Percentiles rank a stretch among this genome's conserved stretches.
Evolutionary conservation across 2,113 vertebrate genomes (phyloP).

Genomic region (Ceyx melanurus): DNA sequence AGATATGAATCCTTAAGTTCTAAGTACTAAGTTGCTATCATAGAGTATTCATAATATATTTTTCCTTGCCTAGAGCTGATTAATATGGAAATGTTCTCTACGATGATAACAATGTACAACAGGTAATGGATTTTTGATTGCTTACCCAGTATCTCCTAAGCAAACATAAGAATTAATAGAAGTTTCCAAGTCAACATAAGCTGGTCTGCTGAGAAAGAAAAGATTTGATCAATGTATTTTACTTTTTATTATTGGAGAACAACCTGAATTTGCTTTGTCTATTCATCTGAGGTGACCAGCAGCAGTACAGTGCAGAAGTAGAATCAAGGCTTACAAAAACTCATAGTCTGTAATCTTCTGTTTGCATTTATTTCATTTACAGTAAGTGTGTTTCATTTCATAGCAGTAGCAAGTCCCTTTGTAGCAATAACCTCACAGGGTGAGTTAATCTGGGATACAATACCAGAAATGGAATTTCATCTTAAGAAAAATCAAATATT

Average conservation of each 20-base stretch:
- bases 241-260: background rate
- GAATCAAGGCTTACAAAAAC: background rate
- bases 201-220: background rate
- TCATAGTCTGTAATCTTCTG: background rate
- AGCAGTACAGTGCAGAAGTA: background rate
- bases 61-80: background rate
- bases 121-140: background rate
- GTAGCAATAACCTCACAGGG: background rate
- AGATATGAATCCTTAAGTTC: background rate
- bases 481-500: background rate
- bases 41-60: background rate
- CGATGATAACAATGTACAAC: background rate
- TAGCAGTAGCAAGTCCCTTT: background rate
- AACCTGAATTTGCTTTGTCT: background rate
- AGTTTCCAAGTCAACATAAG: background rate
- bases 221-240: background rate
- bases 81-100: background rate
- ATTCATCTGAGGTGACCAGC: background rate
- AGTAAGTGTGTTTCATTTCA: background rate
- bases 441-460: background rate
- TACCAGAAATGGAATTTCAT: background rate
- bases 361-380: background rate
- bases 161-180: background rate
- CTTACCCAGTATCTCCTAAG: background rate
- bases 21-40: background rate